Evolutionary conservation across 2,888 invertebrate genomes (phyloP), one percentile per base, ranked within the genome.

Genomic region (Epinotia demarniana): DNA sequence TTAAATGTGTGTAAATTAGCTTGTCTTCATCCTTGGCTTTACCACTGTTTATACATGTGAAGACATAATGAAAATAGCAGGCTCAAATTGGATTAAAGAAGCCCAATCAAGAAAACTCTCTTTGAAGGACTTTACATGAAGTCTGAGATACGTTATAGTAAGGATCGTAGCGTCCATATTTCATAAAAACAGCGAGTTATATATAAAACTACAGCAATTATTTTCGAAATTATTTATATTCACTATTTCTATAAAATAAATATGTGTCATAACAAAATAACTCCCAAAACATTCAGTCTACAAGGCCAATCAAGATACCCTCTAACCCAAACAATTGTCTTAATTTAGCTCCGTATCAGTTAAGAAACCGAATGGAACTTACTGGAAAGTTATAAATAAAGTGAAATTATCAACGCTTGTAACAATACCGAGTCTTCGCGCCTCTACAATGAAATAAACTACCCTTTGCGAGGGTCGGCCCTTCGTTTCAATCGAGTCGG

Each of bases 371-470:
- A 46, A 3, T 49, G 18, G 33, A 53, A 16, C 19, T 61, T 61
- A 55, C 61, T 49, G 19, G 53, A 58, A 70, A 75, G 39, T 70
- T 71, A 73, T 73, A 79, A 79, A 79, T 72, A 66, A 72, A 69
- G 57, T 67, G 58, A 64, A 72, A 68, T 72, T 72, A 75, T 75
- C 75, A 78, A 71, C 78, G 78, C 70, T 73, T 75, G 77, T 77
- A 80, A 83, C 77, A 77, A 77, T 78, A 78, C 77, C 72, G 74
- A 33, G 72, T 73, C 78, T 78, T 78, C 79, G 80, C 78, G 80
- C 79, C 77, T 81, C 83, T 81, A 83, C 85, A 84, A 84, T 85
- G 82, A 83, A 84, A 84, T 85, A 85, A 84, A 85, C 83, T 83
- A 81, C 78, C 79, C 78, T 63, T 79, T 79, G 78, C 78, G 79